Evolutionary conservation across 1,140 invertebrate species (phyloP), one percentile per base, ranked within the genome.

Genomic region (Piezodorus guildinii): DNA sequence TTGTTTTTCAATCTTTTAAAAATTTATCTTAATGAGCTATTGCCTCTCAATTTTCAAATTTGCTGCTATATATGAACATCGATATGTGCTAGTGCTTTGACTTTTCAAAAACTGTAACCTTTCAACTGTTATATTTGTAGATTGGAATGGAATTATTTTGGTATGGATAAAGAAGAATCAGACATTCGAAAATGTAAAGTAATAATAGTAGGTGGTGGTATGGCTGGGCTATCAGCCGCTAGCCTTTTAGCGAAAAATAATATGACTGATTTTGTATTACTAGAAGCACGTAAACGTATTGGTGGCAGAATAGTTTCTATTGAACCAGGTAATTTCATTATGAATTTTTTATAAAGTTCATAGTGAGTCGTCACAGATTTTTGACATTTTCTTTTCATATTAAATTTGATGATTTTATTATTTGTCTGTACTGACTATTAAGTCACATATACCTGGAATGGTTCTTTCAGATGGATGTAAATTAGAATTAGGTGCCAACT

Each of bases 401-500:
- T 1, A 39, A 10, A 12, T 39, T 1, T 39, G 34, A 10, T 39
- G 8, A 30, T 30, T 30, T 30, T 30, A 39, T 10, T 39, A 39
- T 39, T 39, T 39, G 2, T 10, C 3, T 10, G 4, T 12, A 6
- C 6, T 39, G 12, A 10, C 6, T 39, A 1, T 39, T 6, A 1
- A 5, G 6, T 10, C 12, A 39, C 34, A 39, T 39, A 39, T 39
- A 10, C 6, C 6, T 10, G 6, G 4, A 1, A 62, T 8, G 3
- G 6, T 63, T 62, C 65, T 67, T 70, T 62, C 62, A 82, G 82
- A 79, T 45, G 71, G 71, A 10, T 71, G 78, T 62, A 79, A 78
- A 72, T 79, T 94, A 34, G 92, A 95, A 78, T 74, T 94, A 46
- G 91, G 92, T 62, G 91, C 91, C 44, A 94, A 94, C 73, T 95